phyloP scores from a whole-genome alignment of 2,888 invertebrate genomes.

The Polietes domitor region DNA sequence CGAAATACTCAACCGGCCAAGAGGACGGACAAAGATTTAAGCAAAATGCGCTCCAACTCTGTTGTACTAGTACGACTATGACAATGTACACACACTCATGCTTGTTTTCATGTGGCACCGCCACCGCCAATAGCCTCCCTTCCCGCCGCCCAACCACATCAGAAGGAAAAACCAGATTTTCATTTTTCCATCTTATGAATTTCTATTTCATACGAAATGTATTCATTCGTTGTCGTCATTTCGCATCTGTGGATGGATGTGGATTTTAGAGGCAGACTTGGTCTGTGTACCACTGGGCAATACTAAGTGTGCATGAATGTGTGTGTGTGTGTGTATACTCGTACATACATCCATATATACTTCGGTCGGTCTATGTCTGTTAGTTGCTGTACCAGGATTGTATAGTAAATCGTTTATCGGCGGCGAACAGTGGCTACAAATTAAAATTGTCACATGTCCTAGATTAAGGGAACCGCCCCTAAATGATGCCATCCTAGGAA shows the following conservation, averaged over 20 bases:
- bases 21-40: background rate
- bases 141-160: constrained; percentile 45
- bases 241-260: constrained; percentile 30
- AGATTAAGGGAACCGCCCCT: background rate
- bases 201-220: constrained; percentile 39
- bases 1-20: background rate
- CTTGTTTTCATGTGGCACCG: background rate
- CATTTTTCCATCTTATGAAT: constrained; percentile 39
- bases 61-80: constrained; percentile 1
- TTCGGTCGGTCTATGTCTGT: background rate
- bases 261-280: background rate
- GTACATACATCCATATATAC: no score
- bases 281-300: background rate
- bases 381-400: background rate
- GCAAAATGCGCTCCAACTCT: constrained; percentile 6
- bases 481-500: no score
- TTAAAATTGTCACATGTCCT: background rate
- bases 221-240: constrained; percentile 31
- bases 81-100: no score
- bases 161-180: constrained; percentile 61
- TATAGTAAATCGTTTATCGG: constrained; percentile 1
- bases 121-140: constrained; percentile 20
- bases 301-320: background rate
- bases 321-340: background rate
- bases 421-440: background rate